A percentile compares a stretch with the other conserved stretches of the same genome.
Evolutionary conservation across 2,113 vertebrate genomes (phyloP).

Genomic region (Corythornis vintsioides): DNA sequence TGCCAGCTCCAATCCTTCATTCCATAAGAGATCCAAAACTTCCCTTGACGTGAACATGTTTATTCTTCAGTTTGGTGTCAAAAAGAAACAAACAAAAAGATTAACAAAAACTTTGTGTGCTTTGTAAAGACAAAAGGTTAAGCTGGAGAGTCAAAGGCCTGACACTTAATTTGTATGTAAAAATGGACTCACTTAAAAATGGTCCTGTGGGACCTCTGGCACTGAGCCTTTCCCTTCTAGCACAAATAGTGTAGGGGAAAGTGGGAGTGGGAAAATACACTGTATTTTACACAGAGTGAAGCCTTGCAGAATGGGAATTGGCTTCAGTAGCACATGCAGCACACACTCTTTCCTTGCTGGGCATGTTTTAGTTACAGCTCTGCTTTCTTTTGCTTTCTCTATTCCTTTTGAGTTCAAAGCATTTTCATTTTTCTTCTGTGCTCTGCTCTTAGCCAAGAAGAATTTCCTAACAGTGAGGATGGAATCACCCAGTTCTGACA

Average conservation of each 20-base stretch:
- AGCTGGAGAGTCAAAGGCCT: not conserved
- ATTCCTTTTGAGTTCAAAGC: not conserved
- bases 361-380: constrained; percentile 16
- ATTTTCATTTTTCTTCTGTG: not conserved
- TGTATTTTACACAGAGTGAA: not conserved
- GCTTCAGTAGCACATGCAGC: not conserved
- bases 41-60: not conserved
- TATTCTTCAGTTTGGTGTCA: not conserved
- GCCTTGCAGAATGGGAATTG: not conserved
- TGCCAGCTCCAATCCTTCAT: not conserved
- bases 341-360: not conserved
- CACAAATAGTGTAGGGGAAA: not conserved
- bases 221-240: not conserved
- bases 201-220: not conserved
- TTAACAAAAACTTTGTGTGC: not conserved
- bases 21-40: not conserved
- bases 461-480: not conserved
- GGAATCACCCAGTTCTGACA: not conserved
- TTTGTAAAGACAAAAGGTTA: not conserved
- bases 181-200: not conserved
- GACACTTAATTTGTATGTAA: not conserved
- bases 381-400: not conserved
- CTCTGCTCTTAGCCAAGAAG: not conserved
- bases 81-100: not conserved
- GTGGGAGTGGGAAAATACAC: not conserved